Conservation (phyloP, 2,888 invertebrate species). For the Bibio marci region DNA sequence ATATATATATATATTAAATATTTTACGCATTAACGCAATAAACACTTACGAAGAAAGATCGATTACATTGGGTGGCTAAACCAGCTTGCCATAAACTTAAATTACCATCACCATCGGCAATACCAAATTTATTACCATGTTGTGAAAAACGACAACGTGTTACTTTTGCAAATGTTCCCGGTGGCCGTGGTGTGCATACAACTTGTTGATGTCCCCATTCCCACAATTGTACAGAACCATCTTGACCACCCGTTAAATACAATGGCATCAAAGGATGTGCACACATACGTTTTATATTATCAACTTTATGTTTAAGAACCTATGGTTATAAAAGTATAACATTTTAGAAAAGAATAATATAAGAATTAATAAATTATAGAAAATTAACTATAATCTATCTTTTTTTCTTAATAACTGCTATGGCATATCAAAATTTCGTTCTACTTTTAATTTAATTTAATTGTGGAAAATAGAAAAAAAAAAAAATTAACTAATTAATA, state of each 20-base stretch:
- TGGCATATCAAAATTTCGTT: too few relatives aligned
- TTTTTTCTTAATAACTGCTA: too few relatives aligned
- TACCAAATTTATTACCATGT: constrained; percentile 97
- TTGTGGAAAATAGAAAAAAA: too few relatives aligned
- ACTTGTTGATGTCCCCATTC: constrained; percentile 94
- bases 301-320: constrained; percentile 87
- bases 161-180: constrained; percentile 90
- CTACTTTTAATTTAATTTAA: too few relatives aligned
- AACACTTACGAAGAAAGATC: constrained; percentile 73
- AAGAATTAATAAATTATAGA: too few relatives aligned
- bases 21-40: neutral
- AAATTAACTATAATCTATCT: too few relatives aligned
- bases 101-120: constrained; percentile 93
- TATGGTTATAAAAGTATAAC: too few relatives aligned
- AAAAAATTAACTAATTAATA: too few relatives aligned
- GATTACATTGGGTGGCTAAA: constrained; percentile 51
- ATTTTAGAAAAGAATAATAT: too few relatives aligned
- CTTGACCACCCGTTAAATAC: constrained; percentile 88
- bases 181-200: constrained; percentile 77
- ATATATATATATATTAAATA: neutral
- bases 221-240: constrained; percentile 92
- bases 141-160: constrained; percentile 90
- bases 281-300: constrained; percentile 88
- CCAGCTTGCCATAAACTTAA: constrained; percentile 90
- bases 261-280: constrained; percentile 90